Conservation (phyloP, 2,113 vertebrate species). For the Eublepharis macularius region DNA sequence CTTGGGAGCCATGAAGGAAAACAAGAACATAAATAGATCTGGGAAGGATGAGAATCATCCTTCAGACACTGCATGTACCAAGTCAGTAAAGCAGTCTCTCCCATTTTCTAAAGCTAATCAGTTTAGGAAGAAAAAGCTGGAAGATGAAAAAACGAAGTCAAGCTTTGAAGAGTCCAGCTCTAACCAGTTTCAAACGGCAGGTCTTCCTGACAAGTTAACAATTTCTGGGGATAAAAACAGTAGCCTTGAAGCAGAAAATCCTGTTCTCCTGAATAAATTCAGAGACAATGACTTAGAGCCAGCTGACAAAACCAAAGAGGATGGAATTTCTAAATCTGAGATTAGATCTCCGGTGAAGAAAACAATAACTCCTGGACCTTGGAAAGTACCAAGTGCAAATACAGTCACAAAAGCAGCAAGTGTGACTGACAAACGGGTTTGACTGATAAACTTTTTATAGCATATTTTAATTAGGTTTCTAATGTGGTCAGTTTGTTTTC, state of each 20-base stretch:
- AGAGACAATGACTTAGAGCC: conserved; percentile 46
- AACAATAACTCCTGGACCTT: conserved; percentile 89
- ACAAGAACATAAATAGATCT: conserved; percentile 24
- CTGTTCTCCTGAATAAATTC: background rate
- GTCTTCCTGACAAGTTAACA: conserved; percentile 56
- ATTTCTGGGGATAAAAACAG: conserved; percentile 54
- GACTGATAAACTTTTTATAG: conserved; percentile 47
- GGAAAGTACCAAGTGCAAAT: conserved; percentile 87
- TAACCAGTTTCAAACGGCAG: conserved; percentile 71
- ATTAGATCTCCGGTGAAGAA: conserved; percentile 75
- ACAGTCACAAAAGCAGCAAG: conserved; percentile 74
- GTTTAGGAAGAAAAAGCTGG: conserved; percentile 19
- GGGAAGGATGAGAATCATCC: conserved; percentile 44
- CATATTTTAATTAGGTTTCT: conserved; percentile 36
- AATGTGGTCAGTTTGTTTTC: conserved; percentile 8
- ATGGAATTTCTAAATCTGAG: conserved; percentile 67
- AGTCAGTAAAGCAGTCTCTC: conserved; percentile 11
- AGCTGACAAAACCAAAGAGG: conserved; percentile 57
- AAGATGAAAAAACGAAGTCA: conserved; percentile 33
- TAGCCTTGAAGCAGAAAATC: conserved; percentile 47
- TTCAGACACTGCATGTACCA: conserved; percentile 41
- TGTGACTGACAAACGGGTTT: conserved; percentile 61
- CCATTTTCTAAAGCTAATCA: conserved; percentile 25
- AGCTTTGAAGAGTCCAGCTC: background rate
- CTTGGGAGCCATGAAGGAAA: conserved; percentile 27